Base-by-base conservation (phyloP, 2,888 invertebrate genomes). In the Lydus trimaculatus region DNA sequence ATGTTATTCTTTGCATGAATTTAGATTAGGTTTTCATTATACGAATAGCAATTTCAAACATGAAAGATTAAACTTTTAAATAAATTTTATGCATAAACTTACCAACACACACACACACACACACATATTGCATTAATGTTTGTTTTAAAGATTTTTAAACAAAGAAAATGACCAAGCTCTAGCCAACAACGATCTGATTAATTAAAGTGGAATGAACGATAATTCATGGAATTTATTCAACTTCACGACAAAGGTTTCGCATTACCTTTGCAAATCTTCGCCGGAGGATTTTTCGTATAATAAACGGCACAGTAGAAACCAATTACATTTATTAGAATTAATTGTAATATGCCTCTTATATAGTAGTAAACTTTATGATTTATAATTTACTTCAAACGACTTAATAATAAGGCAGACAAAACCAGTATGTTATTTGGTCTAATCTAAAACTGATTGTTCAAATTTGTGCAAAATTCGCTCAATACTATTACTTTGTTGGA, bases 11-110 rank as follows among this genome's bases (percentile, higher is more conserved):
- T 48, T 48, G 48, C 48, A 48, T 48, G 48, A 48, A 48, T 17
- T 20, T 48, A 48, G n/a, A 43, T 33, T 33, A 7, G 3, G 33
- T 33, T 33, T 11, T 33, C 33, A 5, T 33, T 36, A 15, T 36
- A 15, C 36, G 36, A 36, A 15, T 28, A 28, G 28, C 39, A n/a
- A 48, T 20, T 17, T 20, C 20, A 20, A n/a, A 20, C 20, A 48
- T 20, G 20, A 56, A 56, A 23, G 56, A 56, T 56, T 56, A 56
- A 56, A 56, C 6, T 56, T 56, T 56, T 25, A n/a, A n/a, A 56
- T 56, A 15, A 25, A 56, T 25, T 25, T 23, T 15, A 56, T 56
- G 13, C 56, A 56, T 25, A 56, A 56, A 25, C 4, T 4, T 3
- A 23, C 13, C 25, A 13, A 56, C 25, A 20, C 8, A 43, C 43